Percentiles rank a stretch among this genome's conserved stretches.
Evolutionary conservation across 2,888 invertebrate species (phyloP).

Genomic region (Microctonus aethiopoides): DNA sequence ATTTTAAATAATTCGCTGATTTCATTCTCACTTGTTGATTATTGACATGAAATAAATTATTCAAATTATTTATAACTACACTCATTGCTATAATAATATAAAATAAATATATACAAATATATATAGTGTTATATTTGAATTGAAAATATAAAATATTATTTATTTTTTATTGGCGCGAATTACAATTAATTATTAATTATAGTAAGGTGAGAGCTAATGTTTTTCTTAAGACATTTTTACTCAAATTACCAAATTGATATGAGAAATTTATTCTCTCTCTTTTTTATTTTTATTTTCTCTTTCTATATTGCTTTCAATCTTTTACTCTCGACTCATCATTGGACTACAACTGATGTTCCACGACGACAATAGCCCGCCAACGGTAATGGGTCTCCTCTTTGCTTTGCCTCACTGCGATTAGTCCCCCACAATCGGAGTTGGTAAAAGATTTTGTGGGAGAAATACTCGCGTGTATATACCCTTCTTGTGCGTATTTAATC

Average conservation of each 20-base stretch:
- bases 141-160: no score
- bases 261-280: no score
- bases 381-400: constrained; percentile 30
- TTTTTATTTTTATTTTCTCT: background rate
- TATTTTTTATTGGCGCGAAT: no score
- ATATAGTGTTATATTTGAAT: no score
- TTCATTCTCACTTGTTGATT: background rate
- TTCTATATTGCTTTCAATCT: background rate
- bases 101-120: background rate
- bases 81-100: background rate
- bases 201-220: no score
- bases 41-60: background rate
- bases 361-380: constrained; percentile 30
- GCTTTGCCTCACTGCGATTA: constrained; percentile 29
- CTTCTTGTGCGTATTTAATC: background rate
- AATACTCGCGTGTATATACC: constrained; percentile 8
- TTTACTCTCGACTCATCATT: constrained; percentile 14
- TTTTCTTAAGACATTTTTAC: no score
- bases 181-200: no score
- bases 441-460: constrained; percentile 32
- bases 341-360: constrained; percentile 17
- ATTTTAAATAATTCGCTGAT: background rate
- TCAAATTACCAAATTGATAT: no score
- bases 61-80: background rate
- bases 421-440: constrained; percentile 29